Base-by-base conservation (phyloP, 2,888 invertebrate genomes). In the Lysandra coridon region DNA sequence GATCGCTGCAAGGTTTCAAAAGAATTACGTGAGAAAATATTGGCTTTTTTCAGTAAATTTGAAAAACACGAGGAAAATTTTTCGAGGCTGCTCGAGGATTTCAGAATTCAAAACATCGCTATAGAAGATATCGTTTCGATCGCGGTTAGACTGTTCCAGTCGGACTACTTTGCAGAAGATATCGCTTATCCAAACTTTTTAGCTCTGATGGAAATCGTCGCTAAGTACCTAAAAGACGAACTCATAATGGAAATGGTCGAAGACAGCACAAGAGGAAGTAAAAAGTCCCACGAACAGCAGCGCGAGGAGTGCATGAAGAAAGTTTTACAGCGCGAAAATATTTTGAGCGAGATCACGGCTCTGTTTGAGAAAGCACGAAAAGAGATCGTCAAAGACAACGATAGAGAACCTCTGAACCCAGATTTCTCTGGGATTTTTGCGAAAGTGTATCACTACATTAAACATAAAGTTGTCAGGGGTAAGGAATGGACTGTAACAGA, bases 181-280 rank as follows among this genome's bases (percentile, higher is more conserved):
- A 60, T 80, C 60, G 37, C 57, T 30, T 80, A 78, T 44, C 30
- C 57, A 23, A 80, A 80, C 78, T 78, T 80, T 17, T 73, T 78
- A 12, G 78, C 78, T 69, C 73, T 80, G 7, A 78, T 80, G 78
- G 80, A 80, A 40, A 73, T 80, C 44, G 80, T 80, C 14, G 78
- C 78, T 57, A 78, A 62, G 57, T 80, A 80, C 17, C 12, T 78
- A 60, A 78, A 73, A 80, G 80, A 78, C 60, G 76, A 80, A 37
- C 80, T 78, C 12, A 44, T n/a, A 17, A 4, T 5, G 0, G 69
- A 33, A 69, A 69, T 69, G 69, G 33, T 5, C 4, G 33, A 33
- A 69, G 69, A 69, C 69, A 33, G 30, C 30, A 33, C 17, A 69
- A 33, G 33, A 33, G 69, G 69, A 4, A 33, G 69, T 33, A 69